Percentiles rank a stretch among this genome's conserved stretches.
These are phyloP conservation scores for Lagopus muta DNA, from an alignment of 2,113 vertebrate genomes.

Conservation along the genomic window DNA sequence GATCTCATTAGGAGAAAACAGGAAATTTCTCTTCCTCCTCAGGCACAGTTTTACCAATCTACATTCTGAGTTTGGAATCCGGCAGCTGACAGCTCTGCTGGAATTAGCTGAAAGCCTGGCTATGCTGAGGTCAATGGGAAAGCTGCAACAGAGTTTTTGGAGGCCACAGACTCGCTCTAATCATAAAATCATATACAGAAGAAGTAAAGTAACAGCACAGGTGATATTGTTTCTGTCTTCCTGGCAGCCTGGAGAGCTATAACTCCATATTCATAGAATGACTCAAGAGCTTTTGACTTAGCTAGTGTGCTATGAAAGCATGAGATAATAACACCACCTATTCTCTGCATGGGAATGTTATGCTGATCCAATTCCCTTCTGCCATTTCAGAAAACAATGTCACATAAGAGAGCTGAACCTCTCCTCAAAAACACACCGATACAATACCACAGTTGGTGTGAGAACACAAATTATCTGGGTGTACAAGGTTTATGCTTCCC, in stretches of 20 bases:
- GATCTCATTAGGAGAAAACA: conserved; percentile 38
- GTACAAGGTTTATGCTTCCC: conserved; percentile 54
- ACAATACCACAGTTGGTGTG: conserved; percentile 2
- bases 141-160: background rate
- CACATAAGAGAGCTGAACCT: conserved; percentile 33
- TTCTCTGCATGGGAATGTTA: conserved; percentile 54
- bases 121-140: background rate
- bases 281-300: conserved; percentile 37
- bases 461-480: conserved; percentile 34
- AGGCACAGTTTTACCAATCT: conserved; percentile 37
- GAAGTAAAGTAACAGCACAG: background rate
- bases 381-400: conserved; percentile 42
- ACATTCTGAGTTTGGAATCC: background rate
- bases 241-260: conserved; percentile 11
- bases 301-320: conserved; percentile 22
- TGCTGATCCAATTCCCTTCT: conserved; percentile 43
- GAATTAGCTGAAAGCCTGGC: background rate
- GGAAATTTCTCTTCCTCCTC: conserved; percentile 54
- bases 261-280: conserved; percentile 35
- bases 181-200: background rate
- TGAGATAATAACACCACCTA: conserved; percentile 33
- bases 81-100: background rate
- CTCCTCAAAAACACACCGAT: conserved; percentile 26
- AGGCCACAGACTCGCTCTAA: conserved; percentile 17
- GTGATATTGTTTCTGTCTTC: conserved; percentile 5